Evolutionary conservation across 2,113 vertebrate genomes (phyloP), one percentile per base, ranked within the genome.

Genomic region (Hydropotes inermis): DNA sequence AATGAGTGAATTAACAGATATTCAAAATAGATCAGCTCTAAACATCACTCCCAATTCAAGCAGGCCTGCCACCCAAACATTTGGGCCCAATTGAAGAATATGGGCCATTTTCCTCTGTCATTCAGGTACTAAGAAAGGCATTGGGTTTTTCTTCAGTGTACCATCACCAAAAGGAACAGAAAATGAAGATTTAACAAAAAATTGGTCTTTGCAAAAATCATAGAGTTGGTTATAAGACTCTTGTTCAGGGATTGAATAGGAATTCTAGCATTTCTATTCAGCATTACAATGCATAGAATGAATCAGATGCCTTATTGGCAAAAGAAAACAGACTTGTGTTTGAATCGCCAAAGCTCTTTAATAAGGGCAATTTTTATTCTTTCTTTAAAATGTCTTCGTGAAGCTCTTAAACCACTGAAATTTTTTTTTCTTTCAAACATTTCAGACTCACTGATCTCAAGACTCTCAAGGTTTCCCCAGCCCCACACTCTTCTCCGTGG

Each of bases 341-440:
- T 95, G 85, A 33, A 83, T 96, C 85, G 47, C 96, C 95, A 96
- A 97, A 94, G 89, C 64, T n/a, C 5, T 97, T 98, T 96, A 97
- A 97, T 95, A 89, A n/a, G 79, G 89, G 55, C 95, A 92, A 93
- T 5, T 64, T 87, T 94, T 7, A 45, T 25, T 30, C 47, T 89
- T 97, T 95, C 94, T 94, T 12, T 25, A 9, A 96, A 96, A 94
- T 95, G 93, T 94, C 91, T 98, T 84, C 54, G 50, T 83, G 86
- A 27, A 58, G 89, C 12, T 36, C 88, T 95, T 93, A 97, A 0
- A 83, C 60, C 79, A 79, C 67, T 12, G 2, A 96, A 95, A 79
- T 43, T 45, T 85, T 61, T 61, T 91, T 88, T 94, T n/a, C 94
- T 64, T 58, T 89, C 67, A 89, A 94, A 93, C 30, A 54, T 90